Conservation (phyloP, 2,113 vertebrate genomes). For the Alethe diademata region DNA sequence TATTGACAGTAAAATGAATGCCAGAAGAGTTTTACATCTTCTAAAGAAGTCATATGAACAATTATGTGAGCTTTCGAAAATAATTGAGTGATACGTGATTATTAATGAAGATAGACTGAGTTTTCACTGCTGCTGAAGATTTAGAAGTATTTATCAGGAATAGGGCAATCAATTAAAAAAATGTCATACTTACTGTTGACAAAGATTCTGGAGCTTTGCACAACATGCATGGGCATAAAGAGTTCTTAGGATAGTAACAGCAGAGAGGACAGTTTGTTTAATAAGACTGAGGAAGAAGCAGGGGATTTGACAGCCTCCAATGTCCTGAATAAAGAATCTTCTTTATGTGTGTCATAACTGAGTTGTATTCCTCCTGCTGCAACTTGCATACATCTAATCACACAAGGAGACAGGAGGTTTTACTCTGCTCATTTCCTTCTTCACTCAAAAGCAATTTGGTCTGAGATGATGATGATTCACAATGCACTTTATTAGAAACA, state of each 20-base stretch:
- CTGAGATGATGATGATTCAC: not conserved
- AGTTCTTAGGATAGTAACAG: not conserved
- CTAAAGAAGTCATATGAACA: not conserved
- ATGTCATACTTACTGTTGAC: not conserved
- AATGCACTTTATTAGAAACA: not conserved
- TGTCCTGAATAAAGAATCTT: slow-evolving; percentile 1
- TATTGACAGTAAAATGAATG: not conserved
- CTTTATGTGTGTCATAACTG: not conserved
- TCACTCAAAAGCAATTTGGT: not conserved
- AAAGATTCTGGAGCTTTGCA: not conserved
- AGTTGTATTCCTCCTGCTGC: not conserved
- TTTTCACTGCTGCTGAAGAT: not conserved
- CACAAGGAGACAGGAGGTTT: not conserved
- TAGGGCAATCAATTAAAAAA: not conserved
- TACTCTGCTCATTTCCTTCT: not conserved
- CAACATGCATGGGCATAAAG: not conserved
- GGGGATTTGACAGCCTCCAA: not conserved
- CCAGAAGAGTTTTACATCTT: not conserved
- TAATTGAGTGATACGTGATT: not conserved
- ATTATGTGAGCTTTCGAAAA: not conserved
- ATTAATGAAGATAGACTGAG: not conserved
- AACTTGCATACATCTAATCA: not conserved
- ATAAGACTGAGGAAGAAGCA: not conserved
- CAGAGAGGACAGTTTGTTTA: not conserved
- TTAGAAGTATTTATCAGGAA: not conserved